Base-by-base conservation (phyloP, 2,797 vertebrate species). In the Enteromius radiatus region DNA sequence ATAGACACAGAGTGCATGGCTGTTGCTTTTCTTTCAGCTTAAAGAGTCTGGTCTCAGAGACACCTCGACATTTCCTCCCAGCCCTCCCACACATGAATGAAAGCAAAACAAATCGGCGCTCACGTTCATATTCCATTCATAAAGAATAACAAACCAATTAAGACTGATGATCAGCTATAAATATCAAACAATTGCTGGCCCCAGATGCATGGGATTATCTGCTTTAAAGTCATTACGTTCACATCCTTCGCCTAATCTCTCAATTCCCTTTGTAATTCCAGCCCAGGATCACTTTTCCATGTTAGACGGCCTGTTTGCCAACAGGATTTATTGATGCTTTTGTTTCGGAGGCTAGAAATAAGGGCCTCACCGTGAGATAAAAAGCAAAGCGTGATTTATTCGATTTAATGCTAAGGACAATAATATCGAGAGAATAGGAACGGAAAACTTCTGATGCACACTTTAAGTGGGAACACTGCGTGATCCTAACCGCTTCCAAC, bases 171-270 rank as follows among this genome's bases (percentile, higher is more conserved):
- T 95, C 94, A 92, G 92, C 95, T 95, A 92, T 95, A 94, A 95
- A 96, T 95, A 95, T 96, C 93, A 93, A 94, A 94, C 93, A 90
- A 93, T 94, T 86, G 90, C 78, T 84, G 78, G 89, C 93, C 93
- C 93, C 96, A 97, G 96, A 97, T 96, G 96, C 93, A 91, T 82
- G 89, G 95, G 95, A 95, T 97, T 97, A 96, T 93, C 92, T 86
- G 94, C 88, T 93, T 96, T 95, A 96, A 93, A 94, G 93, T 95
- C 90, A 95, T 96, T 96, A 96, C 92, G 91, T 91, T 95, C 95
- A 96, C 95, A 97, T 96, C 96, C 96, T 96, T 94, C 93, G 92
- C 91, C 91, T 96, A 97, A 97, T 95, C 96, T 96, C 93, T 91
- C 94, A 92, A 94, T 95, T 95, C 93, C 91, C 89, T 84, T 93